Evolutionary conservation across 2,888 invertebrate genomes (phyloP).

Genomic region (Eubasilissa splendida): DNA sequence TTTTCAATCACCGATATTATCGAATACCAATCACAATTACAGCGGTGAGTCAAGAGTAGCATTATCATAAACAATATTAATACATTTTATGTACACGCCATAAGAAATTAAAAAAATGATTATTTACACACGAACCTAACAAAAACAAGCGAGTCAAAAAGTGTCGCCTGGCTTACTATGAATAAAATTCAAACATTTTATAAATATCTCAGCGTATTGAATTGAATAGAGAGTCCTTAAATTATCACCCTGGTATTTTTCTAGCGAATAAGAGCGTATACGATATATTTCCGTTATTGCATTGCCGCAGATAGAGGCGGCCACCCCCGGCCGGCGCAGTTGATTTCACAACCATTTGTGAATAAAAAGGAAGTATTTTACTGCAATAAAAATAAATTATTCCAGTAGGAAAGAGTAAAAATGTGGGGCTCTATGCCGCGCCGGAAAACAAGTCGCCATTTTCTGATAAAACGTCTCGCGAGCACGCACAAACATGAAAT

Average conservation of each 20-base stretch:
- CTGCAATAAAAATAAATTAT: constrained; percentile 50
- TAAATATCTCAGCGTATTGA: no score
- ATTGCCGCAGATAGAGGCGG: not conserved
- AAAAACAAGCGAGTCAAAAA: not conserved
- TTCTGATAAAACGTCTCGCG: constrained; percentile 24
- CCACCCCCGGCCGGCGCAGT: not conserved
- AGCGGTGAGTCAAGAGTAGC: no score
- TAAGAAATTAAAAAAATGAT: no score
- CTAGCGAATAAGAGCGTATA: not conserved
- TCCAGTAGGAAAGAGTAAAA: constrained; percentile 12
- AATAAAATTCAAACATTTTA: no score
- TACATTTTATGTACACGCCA: no score
- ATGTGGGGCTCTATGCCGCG: constrained; percentile 6
- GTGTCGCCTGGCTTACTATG: not conserved
- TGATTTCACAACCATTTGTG: not conserved
- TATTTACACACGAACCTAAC: no score
- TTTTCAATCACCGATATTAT: no score
- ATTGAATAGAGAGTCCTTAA: not conserved
- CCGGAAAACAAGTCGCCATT: constrained; percentile 33
- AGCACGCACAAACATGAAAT: not conserved
- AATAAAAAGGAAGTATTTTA: constrained; percentile 35
- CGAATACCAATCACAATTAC: no score
- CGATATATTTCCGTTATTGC: constrained; percentile 5
- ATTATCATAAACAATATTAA: no score
- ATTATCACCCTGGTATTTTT: constrained; percentile 22